phyloP scores from a whole-genome alignment of 2,797 vertebrate species.

The Babyrousa celebensis region DNA sequence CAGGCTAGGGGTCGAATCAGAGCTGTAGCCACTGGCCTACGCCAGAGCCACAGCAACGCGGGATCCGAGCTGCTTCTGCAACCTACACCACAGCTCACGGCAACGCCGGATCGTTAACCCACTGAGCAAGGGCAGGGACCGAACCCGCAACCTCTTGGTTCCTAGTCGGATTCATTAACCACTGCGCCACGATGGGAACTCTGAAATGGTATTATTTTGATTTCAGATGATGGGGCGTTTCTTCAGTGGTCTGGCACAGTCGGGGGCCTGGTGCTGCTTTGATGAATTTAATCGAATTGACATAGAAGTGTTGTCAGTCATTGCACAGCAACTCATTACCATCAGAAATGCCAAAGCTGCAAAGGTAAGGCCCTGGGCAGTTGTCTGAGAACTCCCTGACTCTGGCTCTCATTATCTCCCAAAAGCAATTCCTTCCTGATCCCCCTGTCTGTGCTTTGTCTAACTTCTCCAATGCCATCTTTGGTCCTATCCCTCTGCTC shows the following conservation, averaged over 20 bases:
- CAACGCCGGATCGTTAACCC: no score
- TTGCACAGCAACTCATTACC: slow-evolving; percentile 95
- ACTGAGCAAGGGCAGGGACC: no score
- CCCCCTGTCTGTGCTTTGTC: not conserved
- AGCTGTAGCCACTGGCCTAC: no score
- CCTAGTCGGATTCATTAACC: no score
- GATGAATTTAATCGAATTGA: slow-evolving; percentile 96
- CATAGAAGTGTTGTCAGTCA: slow-evolving; percentile 95
- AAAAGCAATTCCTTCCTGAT: not conserved
- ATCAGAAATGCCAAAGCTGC: slow-evolving; percentile 95
- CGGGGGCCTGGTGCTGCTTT: slow-evolving; percentile 96
- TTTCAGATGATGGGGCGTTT: slow-evolving; percentile 96
- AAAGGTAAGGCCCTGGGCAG: slow-evolving; percentile 89
- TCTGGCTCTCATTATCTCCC: not conserved
- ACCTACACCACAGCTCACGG: no score
- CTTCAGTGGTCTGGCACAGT: slow-evolving; percentile 96
- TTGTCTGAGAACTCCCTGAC: not conserved
- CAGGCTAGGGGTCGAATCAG: no score
- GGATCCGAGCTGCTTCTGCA: no score
- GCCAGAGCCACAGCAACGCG: no score
- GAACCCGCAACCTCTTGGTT: no score
- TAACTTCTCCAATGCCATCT: not conserved
- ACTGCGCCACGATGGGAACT: no score
- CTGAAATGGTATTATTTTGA: slow-evolving; percentile 43
- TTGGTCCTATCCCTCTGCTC: not conserved